Evolutionary conservation across 2,797 vertebrate genomes (phyloP), one percentile per base, ranked within the genome.

Genomic region (Lates japonicus): DNA sequence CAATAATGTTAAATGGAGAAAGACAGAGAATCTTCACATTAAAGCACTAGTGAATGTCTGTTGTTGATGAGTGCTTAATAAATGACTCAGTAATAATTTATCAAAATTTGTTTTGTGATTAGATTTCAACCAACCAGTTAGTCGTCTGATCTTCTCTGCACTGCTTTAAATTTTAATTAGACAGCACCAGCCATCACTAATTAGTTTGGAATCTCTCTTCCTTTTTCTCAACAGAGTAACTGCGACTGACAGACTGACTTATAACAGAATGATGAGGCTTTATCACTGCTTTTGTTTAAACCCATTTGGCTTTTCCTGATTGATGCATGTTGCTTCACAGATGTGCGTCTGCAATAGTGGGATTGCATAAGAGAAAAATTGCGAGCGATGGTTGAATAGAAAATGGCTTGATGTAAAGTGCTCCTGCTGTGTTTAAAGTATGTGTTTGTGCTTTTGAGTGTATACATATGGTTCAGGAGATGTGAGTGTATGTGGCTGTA

Each of bases 201-300:
- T 77, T 80, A 59, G 70, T 85, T 85, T 70, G 67, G 74, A 80
- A 86, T 84, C 70, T 39, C 74, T 76, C 76, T 52, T 76, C 52
- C 57, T 54, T 39, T 74, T 61, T 82, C 55, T 83, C 46, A 86
- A 37, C 41, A 70, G 74, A 79, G 37, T 49, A 44, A 74, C 61
- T 76, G 49, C n/a, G n/a, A 70, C 25, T 7, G 16, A 16, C 49
- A 76, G 54, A 68, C 72, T 70, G 52, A 66, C 76, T 80, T 54
- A 31, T 4, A 29, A 68, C 67, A 65, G 64, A 84, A 48, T 41
- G 71, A 80, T 72, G 41, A 85, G 60, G 57, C 74, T 85, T 91
- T 68, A 82, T 83, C 57, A 0, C 57, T 78, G 78, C 74, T 84
- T 84, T 88, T 85, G 80, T 89, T 89, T 72, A 76, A 87, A 79